Conservation (phyloP, 2,888 invertebrate species). For the Mesoligia furuncula region DNA sequence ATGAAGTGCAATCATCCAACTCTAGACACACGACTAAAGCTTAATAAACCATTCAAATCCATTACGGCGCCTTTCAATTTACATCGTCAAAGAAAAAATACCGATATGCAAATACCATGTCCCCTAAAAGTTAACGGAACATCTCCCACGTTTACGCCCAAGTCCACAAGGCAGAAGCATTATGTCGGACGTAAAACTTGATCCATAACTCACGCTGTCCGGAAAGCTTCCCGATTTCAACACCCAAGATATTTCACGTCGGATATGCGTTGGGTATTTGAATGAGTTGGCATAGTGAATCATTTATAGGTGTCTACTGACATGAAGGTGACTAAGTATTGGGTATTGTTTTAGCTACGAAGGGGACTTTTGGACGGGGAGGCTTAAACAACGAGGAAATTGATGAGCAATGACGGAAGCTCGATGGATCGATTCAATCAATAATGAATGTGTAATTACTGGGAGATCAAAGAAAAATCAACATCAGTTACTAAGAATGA, state of each 20-base stretch:
- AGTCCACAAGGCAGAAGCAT: constrained; percentile 38
- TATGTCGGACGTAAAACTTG: constrained; percentile 48
- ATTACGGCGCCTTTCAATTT: constrained; percentile 13
- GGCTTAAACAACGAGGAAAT: constrained; percentile 33
- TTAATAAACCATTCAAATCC: constrained; percentile 24
- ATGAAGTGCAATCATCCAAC: constrained; percentile 19
- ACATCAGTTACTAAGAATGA: not conserved
- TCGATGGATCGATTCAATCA: constrained; percentile 1
- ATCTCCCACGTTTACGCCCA: constrained; percentile 47
- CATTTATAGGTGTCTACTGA: constrained; percentile 39
- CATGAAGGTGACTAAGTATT: constrained; percentile 30
- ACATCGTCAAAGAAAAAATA: constrained; percentile 29
- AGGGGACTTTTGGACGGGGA: constrained; percentile 1
- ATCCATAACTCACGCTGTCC: constrained; percentile 54
- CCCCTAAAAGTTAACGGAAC: constrained; percentile 58
- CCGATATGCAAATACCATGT: constrained; percentile 46
- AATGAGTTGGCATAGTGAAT: constrained; percentile 42
- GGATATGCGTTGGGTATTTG: constrained; percentile 25
- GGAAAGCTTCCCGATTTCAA: constrained; percentile 51
- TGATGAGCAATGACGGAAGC: constrained; percentile 13
- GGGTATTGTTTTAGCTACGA: constrained; percentile 18
- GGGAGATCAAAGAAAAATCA: not conserved
- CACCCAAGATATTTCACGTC: constrained; percentile 36
- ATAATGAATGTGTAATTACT: not conserved
- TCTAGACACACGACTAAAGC: constrained; percentile 9